Percentiles rank a stretch among this genome's conserved stretches.
Evolutionary conservation across 2,888 invertebrate genomes (phyloP).

Genomic region (Anorthoa munda): DNA sequence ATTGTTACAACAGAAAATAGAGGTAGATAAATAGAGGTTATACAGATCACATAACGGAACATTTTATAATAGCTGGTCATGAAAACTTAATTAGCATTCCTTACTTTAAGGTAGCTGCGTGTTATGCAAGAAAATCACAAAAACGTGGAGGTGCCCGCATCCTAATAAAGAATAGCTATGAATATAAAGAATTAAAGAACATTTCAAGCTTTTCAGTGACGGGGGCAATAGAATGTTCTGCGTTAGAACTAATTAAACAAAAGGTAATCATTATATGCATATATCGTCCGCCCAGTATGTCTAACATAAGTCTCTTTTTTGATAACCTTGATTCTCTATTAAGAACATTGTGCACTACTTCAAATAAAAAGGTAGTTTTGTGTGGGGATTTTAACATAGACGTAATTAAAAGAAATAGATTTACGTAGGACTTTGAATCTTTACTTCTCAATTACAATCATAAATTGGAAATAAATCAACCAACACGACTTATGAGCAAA

Average conservation of each 20-base stretch:
- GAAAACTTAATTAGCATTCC: constrained; percentile 8
- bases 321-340: constrained; percentile 4
- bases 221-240: no score
- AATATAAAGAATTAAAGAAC: constrained; percentile 2
- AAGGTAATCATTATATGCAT: not conserved
- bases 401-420: not conserved
- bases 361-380: not conserved
- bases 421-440: not conserved
- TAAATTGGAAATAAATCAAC: constrained; percentile 2
- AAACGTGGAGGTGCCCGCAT: not conserved
- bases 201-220: no score
- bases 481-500: constrained; percentile 8
- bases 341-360: not conserved
- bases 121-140: constrained; percentile 6
- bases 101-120: not conserved
- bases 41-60: constrained; percentile 3
- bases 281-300: not conserved
- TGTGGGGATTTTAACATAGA: no score
- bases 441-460: constrained; percentile 2
- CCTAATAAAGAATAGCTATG: not conserved
- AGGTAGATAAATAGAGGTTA: no score
- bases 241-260: not conserved
- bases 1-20: constrained; percentile 3
- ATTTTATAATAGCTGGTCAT: constrained; percentile 5
- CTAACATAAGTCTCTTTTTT: not conserved